Percentiles rank a stretch among this genome's conserved stretches.
These are phyloP conservation scores for Hermodice carunculata DNA, from an alignment of 2,888 invertebrate genomes.

Conservation along the genomic window DNA sequence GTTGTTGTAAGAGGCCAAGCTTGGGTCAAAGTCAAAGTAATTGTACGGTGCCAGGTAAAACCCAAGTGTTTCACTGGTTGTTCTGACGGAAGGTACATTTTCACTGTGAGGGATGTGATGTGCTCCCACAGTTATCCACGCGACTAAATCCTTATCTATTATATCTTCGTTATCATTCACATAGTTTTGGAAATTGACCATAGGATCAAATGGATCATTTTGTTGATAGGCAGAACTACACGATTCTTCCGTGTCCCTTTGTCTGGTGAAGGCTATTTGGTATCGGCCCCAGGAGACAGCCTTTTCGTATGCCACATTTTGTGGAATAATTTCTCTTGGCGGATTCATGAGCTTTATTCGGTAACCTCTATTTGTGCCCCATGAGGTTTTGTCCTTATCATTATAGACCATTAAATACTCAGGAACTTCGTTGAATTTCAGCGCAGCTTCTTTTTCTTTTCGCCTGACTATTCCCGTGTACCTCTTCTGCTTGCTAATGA, in stretches of 20 bases:
- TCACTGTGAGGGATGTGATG: conserved; percentile 64
- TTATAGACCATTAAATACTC: conserved; percentile 56
- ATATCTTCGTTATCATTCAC: conserved; percentile 24
- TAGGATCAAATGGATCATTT: conserved; percentile 12
- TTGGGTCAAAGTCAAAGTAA: conserved; percentile 50
- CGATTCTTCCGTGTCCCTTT: conserved; percentile 21
- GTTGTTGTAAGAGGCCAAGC: conserved; percentile 7
- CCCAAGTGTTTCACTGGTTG: conserved; percentile 52
- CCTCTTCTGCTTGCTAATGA: too few species aligned
- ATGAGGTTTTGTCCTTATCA: conserved; percentile 34
- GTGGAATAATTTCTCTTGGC: conserved; percentile 52
- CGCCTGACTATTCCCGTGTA: conserved; percentile 41
- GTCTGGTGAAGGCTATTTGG: conserved; percentile 27
- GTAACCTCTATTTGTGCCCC: conserved; percentile 52
- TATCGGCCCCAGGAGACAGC: conserved; percentile 52
- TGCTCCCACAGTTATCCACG: conserved; percentile 62
- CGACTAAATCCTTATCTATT: conserved; percentile 51
- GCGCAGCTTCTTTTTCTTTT: conserved; percentile 51
- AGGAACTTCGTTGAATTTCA: conserved; percentile 52
- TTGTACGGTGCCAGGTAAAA: conserved; percentile 63
- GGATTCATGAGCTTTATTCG: conserved; percentile 48
- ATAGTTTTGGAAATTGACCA: conserved; percentile 20
- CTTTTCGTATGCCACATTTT: conserved; percentile 49
- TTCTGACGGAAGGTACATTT: conserved; percentile 58
- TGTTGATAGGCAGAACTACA: conserved; percentile 17